Conservation (phyloP, 2,113 vertebrate species). For the Neotoma lepida region DNA sequence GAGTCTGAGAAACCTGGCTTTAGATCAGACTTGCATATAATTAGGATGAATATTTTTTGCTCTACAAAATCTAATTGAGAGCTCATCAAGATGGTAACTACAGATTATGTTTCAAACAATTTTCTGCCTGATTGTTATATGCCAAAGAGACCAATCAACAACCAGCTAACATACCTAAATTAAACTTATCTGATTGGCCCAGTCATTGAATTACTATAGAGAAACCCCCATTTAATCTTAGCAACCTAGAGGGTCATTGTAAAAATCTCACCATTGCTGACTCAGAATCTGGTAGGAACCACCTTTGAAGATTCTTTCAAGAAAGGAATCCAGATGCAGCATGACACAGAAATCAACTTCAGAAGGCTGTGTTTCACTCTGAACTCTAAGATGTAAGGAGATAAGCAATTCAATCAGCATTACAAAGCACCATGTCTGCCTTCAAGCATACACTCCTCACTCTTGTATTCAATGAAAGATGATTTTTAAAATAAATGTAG, state of each 20-base stretch:
- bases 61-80: conserved; percentile 41
- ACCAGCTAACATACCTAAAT: background rate
- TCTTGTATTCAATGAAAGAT: background rate
- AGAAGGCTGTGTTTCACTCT: conserved; percentile 39
- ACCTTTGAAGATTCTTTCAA: conserved; percentile 17
- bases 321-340: background rate
- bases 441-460: background rate
- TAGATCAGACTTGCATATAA: background rate
- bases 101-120: conserved; percentile 11
- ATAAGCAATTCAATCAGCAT: conserved; percentile 44
- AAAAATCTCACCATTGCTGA: conserved; percentile 11
- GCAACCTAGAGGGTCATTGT: background rate
- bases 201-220: conserved; percentile 15
- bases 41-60: background rate
- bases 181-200: conserved; percentile 13
- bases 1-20: background rate
- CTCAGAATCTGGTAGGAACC: conserved; percentile 22
- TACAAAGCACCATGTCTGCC: conserved; percentile 17
- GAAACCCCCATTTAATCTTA: conserved; percentile 46
- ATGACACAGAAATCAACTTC: conserved; percentile 38
- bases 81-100: conserved; percentile 30
- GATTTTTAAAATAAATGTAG: conserved; percentile 40
- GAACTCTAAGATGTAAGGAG: conserved; percentile 35
- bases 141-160: background rate
- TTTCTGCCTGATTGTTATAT: conserved; percentile 38